Percentiles rank a stretch among this genome's conserved stretches.
These are phyloP conservation scores for Rhopalosiphum nymphaeae DNA, from an alignment of 2,888 invertebrate genomes.

Conservation along the genomic window DNA sequence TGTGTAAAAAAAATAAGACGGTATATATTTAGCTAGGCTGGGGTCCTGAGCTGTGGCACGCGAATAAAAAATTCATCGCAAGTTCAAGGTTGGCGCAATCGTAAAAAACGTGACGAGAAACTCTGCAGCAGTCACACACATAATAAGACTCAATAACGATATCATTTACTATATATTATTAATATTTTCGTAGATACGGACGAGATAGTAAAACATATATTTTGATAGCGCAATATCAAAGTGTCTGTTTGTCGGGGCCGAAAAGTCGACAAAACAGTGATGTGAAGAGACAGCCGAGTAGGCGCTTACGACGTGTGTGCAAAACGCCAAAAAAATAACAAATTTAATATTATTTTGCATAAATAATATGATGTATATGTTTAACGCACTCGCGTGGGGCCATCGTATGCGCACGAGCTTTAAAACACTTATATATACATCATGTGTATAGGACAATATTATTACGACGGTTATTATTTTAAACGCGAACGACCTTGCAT, in stretches of 20 bases:
- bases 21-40: neutral
- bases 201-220: neutral
- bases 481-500: slow-evolving; percentile 50
- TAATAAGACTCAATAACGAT: neutral
- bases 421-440: neutral
- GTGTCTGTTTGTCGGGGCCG: neutral
- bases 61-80: slow-evolving; percentile 17
- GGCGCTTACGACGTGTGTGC: neutral
- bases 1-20: neutral
- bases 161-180: neutral
- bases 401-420: neutral
- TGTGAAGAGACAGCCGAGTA: too few species aligned
- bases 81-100: slow-evolving; percentile 12
- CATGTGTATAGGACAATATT: slow-evolving; percentile 23
- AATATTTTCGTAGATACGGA: neutral
- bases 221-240: neutral
- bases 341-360: neutral
- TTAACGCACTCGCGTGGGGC: neutral
- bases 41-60: neutral
- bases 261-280: neutral
- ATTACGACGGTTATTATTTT: slow-evolving; percentile 46
- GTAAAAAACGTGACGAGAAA: neutral
- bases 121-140: neutral
- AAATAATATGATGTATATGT: neutral
- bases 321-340: neutral